Base-by-base conservation (phyloP, 1,140 invertebrate genomes). In the Atta texana region DNA sequence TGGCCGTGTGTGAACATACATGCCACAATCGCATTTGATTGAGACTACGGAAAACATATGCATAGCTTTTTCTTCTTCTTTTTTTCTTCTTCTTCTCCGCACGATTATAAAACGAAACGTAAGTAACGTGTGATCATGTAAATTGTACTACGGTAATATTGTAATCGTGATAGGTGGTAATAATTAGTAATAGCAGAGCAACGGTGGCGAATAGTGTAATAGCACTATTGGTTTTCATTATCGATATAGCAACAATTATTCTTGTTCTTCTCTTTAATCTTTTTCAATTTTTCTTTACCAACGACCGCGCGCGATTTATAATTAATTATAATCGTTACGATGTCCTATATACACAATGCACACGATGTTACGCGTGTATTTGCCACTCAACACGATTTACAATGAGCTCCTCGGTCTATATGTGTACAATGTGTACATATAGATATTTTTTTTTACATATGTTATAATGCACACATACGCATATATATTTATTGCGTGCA, bases 331-430 rank as follows among this genome's bases (percentile, higher is more conserved):
- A 51, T 34, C 24, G 6, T 76, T 84, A 86, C 61, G 44, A 59
- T 55, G 88, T 81, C 59, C 49, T 88, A 90, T 89, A 10, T 44
- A 87, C 85, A 88, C 87, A 92, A 89, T 84, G 59, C 91, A 91
- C 91, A 84, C 75, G 66, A 63, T 89, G 64, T 75, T 88, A 90
- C 86, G 81, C 88, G 87, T 77, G n/a, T 77, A 82, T 89, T 90
- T 92, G 69, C 86, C 88, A 77, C 87, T 93, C 74, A 92, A 93
- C 89, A 92, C 92, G 86, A 92, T 92, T 92, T 90, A 92, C 89
- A 92, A 92, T 76, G 66, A 87, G 84, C 74, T 87, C 80, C 57
- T 63, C 34, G 28, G 31, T 66, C n/a, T 55, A 64, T 14, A 34
- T 71, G 44, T 64, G 12, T 51, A 55, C 44, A 53, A 34, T 71